Base-by-base conservation (phyloP, 2,888 invertebrate genomes). In the Nomada lathburiana region DNA sequence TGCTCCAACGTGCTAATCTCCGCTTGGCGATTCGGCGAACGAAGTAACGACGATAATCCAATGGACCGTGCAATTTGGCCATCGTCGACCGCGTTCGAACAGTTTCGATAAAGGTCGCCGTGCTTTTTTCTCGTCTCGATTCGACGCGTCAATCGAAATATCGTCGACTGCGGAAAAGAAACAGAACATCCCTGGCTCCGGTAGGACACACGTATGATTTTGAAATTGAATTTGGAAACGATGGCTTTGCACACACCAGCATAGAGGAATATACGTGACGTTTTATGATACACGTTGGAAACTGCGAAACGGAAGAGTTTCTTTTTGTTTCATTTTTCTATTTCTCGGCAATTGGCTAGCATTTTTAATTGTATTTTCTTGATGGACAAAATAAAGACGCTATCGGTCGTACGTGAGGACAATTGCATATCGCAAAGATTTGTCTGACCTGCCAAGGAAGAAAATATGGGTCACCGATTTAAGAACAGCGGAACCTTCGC, bases 21-120 rank as follows among this genome's bases (percentile, higher is more conserved):
- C 91, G 91, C 60, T 89, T 83, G 79, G 88, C 83, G 90, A 90
- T 90, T 88, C 84, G 82, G 75, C 87, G 81, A 85, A 79, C 74
- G 75, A 72, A 78, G 64, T 75, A 80, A 69, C 67, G 74, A 76
- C 77, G 84, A 80, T 88, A 87, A 87, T 81, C 76, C 68, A 82
- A 80, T 86, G 55, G 69, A 20, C 63, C 52, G 67, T 79, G 69
- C 78, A 76, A 84, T 70, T 86, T 78, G 72, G 73, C 80, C 65
- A 52, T 83, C 80, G 26, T 23, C 68, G 62, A 59, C 42, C 63
- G 62, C 63, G 42, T 59, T 47, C 64, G 63, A 53, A 55, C 67
- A 53, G 55, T 69, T 75, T 72, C 63, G 26, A 84, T 84, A 72
- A 71, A 69, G 50, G n/a, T 2, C 50, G 13, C 7, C 20, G 29